Evolutionary conservation across 2,888 invertebrate species (phyloP), one percentile per base, ranked within the genome.

Genomic region (Napeogenes inachia): DNA sequence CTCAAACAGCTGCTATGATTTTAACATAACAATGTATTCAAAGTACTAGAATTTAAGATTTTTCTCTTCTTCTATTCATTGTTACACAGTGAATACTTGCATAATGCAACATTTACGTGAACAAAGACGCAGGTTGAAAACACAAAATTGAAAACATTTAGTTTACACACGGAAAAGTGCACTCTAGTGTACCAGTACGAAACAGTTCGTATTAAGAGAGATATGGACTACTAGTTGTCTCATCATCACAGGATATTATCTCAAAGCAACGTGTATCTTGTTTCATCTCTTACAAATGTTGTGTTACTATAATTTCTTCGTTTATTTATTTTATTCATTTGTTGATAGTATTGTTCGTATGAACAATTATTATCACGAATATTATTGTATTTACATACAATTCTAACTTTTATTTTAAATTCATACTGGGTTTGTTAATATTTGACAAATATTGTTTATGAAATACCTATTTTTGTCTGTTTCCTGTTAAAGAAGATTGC

Each of bases 71-170:
- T 61, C 67, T 57, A 68, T 63, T 61, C 57, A 32, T 54, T 33
- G 65, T 62, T 76, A 62, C 71, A 70, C 66, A 66, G 67, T 69
- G 65, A 68, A 71, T 72, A 71, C 76, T 68, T 72, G 72, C 71
- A 77, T 75, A 76, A 81, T 77, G 75, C 70, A 56, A 54, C 59
- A 58, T 65, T 57, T 54, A 54, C 30, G 53, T 50, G 72, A 74
- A 78, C 76, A 75, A 76, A 76, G 74, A 69, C 64, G 59, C 56
- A 61, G 72, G 69, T 70, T 74, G 71, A 73, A 75, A 73, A 73
- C 66, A 69, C 66, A 63, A 68, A 67, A 64, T 72, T 65, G 65
- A 73, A 71, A 45, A 45, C 50, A 54, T 33, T 21, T 45, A 45
- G 38, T 45, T 13, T 54, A 45, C 21, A 45, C 53, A 61, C 32